phyloP scores from a whole-genome alignment of 2,113 vertebrate species.

The Bubo scandiacus region DNA sequence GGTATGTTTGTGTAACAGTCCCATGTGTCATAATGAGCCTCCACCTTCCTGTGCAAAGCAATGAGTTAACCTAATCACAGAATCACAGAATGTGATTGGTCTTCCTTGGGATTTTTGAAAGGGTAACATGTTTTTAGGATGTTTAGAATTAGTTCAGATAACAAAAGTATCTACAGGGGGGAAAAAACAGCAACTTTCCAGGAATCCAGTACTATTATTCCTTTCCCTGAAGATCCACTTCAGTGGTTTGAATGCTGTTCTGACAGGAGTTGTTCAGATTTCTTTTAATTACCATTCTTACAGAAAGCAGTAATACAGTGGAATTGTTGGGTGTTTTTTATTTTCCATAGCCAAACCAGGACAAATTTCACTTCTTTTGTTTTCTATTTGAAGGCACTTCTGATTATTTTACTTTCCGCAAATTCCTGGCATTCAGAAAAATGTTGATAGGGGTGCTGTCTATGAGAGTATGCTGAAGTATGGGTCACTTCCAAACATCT shows the following conservation, averaged over 20 bases:
- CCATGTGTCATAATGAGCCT: background rate
- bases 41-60: background rate
- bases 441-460: background rate
- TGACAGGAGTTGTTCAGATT: background rate
- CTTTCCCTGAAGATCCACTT: background rate
- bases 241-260: background rate
- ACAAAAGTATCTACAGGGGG: background rate
- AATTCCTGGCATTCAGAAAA: background rate
- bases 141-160: background rate
- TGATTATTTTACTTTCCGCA: background rate
- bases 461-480: background rate
- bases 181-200: background rate
- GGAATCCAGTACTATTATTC: background rate
- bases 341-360: background rate
- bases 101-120: background rate
- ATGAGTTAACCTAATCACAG: background rate
- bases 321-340: background rate
- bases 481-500: background rate
- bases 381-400: background rate
- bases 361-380: background rate
- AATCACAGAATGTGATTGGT: background rate
- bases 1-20: conserved; percentile 70
- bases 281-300: background rate
- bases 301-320: background rate
- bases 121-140: background rate